Evolutionary conservation across 2,888 invertebrate species (phyloP), one percentile per base, ranked within the genome.

Genomic region (Napeogenes inachia): DNA sequence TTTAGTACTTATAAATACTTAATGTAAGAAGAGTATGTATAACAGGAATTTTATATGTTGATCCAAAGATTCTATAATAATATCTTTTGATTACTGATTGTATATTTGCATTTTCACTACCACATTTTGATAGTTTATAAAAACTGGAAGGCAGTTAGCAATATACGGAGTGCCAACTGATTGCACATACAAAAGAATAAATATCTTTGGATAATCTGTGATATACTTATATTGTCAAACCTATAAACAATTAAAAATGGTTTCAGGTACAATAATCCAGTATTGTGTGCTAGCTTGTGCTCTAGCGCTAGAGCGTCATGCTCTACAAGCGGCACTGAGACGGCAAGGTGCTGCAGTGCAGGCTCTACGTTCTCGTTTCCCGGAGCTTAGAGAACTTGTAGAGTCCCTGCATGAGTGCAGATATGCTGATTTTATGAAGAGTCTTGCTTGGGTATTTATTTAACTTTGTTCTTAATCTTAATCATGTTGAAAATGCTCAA

Each of bases 391-490:
- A 61, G 92, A 94, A 68, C 94, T 94, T 68, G 92, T 96, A 59
- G 91, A 91, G 73, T 96, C 98, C 0, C 89, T 98, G 13, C 98
- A 98, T 80, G 96, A 97, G 75, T 98, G 98, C 76, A 94, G 96
- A 68, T 98, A 98, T 82, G 95, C 95, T n/a, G 95, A 98, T 70
- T 99, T 99, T 87, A 81, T 91, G 82, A 91, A 90, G 76, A 91
- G 90, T 70, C 81, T 91, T 56, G 91, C 91, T 65, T 91, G 91
- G 91, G 91, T 91, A 75, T 60, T 63, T 61, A 55, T 13, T 57
- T 12, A 35, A 33, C 45, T 21, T 21, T 21, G 21, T 21, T 47
- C 13, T 13, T 35, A 5, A 35, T 47, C 13, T 13, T 35, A 5
- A 35, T 35, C 0, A 35, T 35, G 2, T 35, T 47, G 33, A 10